These are phyloP conservation scores for Rostratula benghalensis DNA, from an alignment of 2,113 vertebrate species.

Conservation along the genomic window DNA sequence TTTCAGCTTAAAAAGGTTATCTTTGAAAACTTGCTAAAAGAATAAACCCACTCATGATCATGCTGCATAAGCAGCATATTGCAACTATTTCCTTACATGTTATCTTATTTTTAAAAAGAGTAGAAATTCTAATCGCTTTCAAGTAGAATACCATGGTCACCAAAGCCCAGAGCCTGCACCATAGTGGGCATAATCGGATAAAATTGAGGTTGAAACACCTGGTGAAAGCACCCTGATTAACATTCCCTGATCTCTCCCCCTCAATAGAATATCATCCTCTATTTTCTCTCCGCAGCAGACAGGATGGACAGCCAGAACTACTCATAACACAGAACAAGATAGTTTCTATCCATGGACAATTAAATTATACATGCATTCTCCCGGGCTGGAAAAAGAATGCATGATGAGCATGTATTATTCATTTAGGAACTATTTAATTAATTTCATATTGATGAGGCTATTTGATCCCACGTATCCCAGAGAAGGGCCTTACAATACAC, in stretches of 20 bases:
- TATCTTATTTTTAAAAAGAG: background rate
- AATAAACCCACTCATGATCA: conserved; percentile 1
- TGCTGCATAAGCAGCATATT: background rate
- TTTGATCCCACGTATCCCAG: conserved; percentile 31
- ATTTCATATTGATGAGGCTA: conserved; percentile 50
- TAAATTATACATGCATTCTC: conserved; percentile 27
- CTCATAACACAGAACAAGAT: background rate
- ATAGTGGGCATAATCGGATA: background rate
- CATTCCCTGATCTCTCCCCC: background rate
- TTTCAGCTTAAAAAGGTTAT: background rate
- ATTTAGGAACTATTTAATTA: conserved; percentile 46
- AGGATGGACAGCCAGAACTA: background rate
- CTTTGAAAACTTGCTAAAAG: background rate
- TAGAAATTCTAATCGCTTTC: background rate
- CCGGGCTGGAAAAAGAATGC: conserved; percentile 5
- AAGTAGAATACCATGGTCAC: background rate
- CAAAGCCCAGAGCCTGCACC: background rate
- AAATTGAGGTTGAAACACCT: background rate
- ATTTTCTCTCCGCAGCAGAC: background rate
- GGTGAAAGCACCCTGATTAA: background rate
- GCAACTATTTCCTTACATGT: background rate
- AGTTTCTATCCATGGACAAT: background rate
- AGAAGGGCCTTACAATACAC: background rate
- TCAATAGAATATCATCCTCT: background rate
- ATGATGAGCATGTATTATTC: conserved; percentile 45